Base-by-base conservation (phyloP, 1,140 invertebrate genomes). In the Cyrtorhinus lividipennis region DNA sequence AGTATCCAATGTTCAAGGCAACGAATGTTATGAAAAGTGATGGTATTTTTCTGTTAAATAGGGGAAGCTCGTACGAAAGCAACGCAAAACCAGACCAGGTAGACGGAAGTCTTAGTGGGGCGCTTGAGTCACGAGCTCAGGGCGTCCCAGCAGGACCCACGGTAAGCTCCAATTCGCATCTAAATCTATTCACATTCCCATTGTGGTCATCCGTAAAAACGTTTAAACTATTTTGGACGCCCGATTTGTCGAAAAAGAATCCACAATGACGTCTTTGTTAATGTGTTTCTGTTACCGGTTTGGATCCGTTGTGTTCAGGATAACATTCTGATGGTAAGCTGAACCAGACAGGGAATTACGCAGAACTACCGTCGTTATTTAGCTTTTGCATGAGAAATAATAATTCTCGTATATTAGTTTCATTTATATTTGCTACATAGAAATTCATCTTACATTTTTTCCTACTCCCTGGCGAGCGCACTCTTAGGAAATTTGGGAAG, bases 31-130 rank as follows among this genome's bases (percentile, higher is more conserved):
- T n/a, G n/a, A n/a, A n/a, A n/a, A n/a, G n/a, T n/a, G n/a, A n/a
- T n/a, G n/a, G n/a, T 57, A 61, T 57, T 65, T 62, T n/a, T 20
- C 25, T 20, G 45, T 64, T 56, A 2, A 56, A 15, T 46, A 86
- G 83, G 62, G 80, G 83, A 38, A 87, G 85, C 73, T 81, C 83
- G 65, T 87, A 87, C 69, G 82, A 84, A 64, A 85, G 86, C 66
- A 86, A 86, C 73, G 67, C 81, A 61, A 81, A 86, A 65, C 78
- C 81, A 38, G 78, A 83, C 67, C 81, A 82, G 69, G 72, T 80
- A 24, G 75, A 74, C 26, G 78, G 78, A 57, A 78, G 79, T 5
- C 53, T 69, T 46, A 68, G 67, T 48, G 66, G 66, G 48, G 67
- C 66, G 60, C 63, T 67, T 61, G 64, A 64, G 62, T 61, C 67